These are phyloP conservation scores for Phaedon cochleariae DNA, from an alignment of 2,888 invertebrate species.

Conservation along the genomic window DNA sequence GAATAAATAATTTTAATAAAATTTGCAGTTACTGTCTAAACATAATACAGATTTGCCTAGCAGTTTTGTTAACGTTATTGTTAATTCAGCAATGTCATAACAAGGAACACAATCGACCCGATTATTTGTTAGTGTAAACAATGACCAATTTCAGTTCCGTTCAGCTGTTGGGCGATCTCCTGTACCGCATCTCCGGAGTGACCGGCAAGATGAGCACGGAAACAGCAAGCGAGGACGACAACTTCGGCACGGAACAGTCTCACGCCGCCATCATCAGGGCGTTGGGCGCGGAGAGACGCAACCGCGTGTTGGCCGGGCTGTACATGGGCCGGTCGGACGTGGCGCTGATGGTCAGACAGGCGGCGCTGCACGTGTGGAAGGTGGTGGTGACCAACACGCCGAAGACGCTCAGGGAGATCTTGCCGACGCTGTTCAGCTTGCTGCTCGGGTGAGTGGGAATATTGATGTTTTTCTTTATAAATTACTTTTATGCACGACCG, in stretches of 20 bases:
- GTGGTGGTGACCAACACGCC: constrained; percentile 99
- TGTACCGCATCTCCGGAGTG: constrained; percentile 96
- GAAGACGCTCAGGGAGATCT: constrained; percentile 92
- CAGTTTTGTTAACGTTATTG: no score
- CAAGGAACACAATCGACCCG: no score
- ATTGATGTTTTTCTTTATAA: no score
- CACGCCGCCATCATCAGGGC: constrained; percentile 90
- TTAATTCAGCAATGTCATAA: no score
- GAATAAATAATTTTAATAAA: no score
- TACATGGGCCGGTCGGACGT: constrained; percentile 99
- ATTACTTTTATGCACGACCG: no score
- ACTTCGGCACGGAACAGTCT: constrained; percentile 97
- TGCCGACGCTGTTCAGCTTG: constrained; percentile 92
- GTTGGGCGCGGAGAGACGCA: constrained; percentile 85
- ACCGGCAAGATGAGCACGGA: constrained; percentile 99
- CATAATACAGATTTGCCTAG: no score
- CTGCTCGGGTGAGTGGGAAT: constrained; percentile 69
- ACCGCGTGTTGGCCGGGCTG: constrained; percentile 90
- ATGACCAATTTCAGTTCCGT: constrained; percentile 90
- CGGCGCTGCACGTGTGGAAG: constrained; percentile 99
- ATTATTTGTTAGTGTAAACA: no score
- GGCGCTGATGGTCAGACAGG: constrained; percentile 92
- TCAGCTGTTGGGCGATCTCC: constrained; percentile 91
- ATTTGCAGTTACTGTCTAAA: no score
- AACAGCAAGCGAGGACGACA: constrained; percentile 97